Percentiles rank a stretch among this genome's conserved stretches.
phyloP scores from a whole-genome alignment of 2,888 invertebrate genomes.

The Empis livida region DNA sequence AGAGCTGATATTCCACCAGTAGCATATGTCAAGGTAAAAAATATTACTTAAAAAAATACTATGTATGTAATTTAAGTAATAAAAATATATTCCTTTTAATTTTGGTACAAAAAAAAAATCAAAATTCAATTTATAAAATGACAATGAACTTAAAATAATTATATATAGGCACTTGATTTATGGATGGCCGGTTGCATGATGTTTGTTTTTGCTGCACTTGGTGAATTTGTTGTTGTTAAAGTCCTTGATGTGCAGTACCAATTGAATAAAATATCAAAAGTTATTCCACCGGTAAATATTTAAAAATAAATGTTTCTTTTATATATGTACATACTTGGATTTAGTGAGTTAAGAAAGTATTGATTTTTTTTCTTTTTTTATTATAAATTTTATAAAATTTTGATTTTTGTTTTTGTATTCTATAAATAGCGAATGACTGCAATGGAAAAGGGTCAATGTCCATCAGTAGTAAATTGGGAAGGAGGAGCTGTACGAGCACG shows the following conservation, averaged over 20 bases:
- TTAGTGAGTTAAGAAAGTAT: background rate
- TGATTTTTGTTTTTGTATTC: slow-evolving; percentile 4
- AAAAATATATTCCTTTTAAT: too few relatives aligned
- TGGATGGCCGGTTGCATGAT: slow-evolving; percentile 88
- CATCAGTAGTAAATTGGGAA: slow-evolving; percentile 54
- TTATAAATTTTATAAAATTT: background rate
- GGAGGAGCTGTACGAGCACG: slow-evolving; percentile 48
- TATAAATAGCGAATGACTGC: slow-evolving; percentile 44
- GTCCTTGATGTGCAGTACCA: slow-evolving; percentile 62
- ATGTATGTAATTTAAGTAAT: too few relatives aligned
- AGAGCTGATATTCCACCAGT: slow-evolving; percentile 74
- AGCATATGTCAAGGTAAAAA: slow-evolving; percentile 66
- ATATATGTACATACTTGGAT: background rate
- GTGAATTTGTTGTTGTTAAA: slow-evolving; percentile 73
- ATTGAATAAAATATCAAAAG: slow-evolving; percentile 40
- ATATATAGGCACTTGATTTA: slow-evolving; percentile 56
- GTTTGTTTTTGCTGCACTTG: slow-evolving; percentile 70
- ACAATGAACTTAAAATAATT: too few relatives aligned
- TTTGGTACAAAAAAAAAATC: background rate
- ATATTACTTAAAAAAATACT: too few relatives aligned
- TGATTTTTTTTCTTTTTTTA: too few relatives aligned
- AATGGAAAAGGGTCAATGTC: slow-evolving; percentile 51
- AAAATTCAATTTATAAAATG: background rate
- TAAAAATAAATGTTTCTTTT: background rate
- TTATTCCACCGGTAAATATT: slow-evolving; percentile 32